These are phyloP conservation scores for Erannis defoliaria DNA, from an alignment of 2,888 invertebrate species.

Conservation along the genomic window DNA sequence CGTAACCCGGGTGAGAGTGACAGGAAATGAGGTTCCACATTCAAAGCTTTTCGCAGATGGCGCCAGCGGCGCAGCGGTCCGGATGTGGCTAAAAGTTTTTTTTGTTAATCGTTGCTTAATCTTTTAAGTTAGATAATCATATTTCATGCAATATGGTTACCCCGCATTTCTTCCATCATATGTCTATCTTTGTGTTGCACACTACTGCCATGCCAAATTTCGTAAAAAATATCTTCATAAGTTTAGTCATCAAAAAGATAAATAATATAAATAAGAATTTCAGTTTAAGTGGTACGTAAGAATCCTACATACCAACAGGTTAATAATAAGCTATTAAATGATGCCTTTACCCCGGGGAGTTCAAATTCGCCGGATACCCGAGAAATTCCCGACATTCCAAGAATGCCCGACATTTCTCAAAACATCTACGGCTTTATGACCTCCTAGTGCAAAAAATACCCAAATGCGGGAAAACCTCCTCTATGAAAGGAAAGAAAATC, in stretches of 20 bases:
- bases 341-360: neutral
- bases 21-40: neutral
- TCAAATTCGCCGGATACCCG: slow-evolving; percentile 16
- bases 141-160: too few species aligned
- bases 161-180: too few species aligned
- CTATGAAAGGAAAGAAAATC: slow-evolving; percentile 64
- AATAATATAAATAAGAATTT: neutral
- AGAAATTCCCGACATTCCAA: slow-evolving; percentile 45
- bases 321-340: slow-evolving; percentile 3
- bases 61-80: too few species aligned
- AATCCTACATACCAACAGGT: neutral
- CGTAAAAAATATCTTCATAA: too few species aligned
- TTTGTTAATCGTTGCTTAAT: too few species aligned
- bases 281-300: too few species aligned
- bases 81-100: too few species aligned
- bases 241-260: too few species aligned
- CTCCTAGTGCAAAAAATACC: slow-evolving; percentile 80
- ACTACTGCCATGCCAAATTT: too few species aligned
- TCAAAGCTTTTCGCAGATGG: too few species aligned
- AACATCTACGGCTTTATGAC: slow-evolving; percentile 56
- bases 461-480: slow-evolving; percentile 85
- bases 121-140: too few species aligned
- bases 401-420: slow-evolving; percentile 59
- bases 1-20: neutral
- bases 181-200: too few species aligned